phyloP scores from a whole-genome alignment of 2,888 invertebrate genomes.

The Cantharis lateralis region DNA sequence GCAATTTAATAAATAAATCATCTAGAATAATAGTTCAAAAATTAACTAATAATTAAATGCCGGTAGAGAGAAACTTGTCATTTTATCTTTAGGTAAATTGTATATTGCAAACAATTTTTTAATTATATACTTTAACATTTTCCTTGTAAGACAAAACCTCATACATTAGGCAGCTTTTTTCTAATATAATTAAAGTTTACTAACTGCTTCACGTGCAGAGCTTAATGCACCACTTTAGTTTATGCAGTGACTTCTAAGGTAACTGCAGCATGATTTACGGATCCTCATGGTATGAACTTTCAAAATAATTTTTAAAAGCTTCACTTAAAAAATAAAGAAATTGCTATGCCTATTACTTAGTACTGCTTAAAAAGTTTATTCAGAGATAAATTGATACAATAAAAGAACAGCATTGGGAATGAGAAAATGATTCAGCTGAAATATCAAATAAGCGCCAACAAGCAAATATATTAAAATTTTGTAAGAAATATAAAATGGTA shows the following conservation, averaged over 20 bases:
- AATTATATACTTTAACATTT: neutral
- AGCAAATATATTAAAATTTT: no score
- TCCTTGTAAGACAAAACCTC: neutral
- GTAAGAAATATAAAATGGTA: no score
- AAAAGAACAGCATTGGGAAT: no score
- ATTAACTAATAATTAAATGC: neutral
- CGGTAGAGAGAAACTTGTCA: neutral
- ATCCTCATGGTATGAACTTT: neutral
- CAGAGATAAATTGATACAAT: no score
- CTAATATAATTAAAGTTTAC: neutral
- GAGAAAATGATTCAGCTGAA: no score
- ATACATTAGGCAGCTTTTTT: neutral
- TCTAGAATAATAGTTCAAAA: neutral
- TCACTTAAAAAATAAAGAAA: neutral
- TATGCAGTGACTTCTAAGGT: neutral
- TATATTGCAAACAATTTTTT: neutral
- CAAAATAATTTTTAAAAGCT: neutral
- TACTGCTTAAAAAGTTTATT: neutral
- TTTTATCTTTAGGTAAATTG: neutral
- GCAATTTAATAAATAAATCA: neutral
- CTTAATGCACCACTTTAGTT: neutral
- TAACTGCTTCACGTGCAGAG: neutral
- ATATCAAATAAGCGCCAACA: no score
- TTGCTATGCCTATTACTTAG: neutral
- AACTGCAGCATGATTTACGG: neutral